Conservation (phyloP, 1,140 invertebrate genomes). For the Heliconius himera region DNA sequence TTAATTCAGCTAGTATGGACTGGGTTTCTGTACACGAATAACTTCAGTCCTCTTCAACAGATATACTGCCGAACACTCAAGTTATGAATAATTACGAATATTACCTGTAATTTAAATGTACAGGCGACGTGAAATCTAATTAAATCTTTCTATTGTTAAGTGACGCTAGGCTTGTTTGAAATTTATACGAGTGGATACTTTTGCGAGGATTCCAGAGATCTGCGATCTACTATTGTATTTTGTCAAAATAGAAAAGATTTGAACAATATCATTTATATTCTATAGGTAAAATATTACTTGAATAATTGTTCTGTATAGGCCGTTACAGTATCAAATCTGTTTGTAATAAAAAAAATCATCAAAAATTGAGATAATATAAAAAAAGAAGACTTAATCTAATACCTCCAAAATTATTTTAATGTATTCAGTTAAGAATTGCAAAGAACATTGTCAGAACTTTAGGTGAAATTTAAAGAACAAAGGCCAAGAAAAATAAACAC, state of each 20-base stretch:
- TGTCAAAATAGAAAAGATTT: background rate
- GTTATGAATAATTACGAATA: constrained; percentile 42
- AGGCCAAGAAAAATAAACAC: no score
- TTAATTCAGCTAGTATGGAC: constrained; percentile 73
- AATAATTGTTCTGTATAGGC: no score
- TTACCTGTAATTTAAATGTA: constrained; percentile 27
- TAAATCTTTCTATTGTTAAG: constrained; percentile 11
- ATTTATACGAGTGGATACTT: background rate
- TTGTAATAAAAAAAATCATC: no score
- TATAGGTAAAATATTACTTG: no score
- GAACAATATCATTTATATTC: no score
- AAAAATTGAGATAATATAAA: no score
- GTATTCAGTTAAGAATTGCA: background rate
- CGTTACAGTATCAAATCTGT: no score
- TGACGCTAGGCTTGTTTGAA: background rate
- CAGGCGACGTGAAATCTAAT: constrained; percentile 5
- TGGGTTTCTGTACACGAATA: constrained; percentile 53
- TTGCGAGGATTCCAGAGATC: background rate
- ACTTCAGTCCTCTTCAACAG: constrained; percentile 44
- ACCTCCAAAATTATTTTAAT: no score
- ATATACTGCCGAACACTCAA: constrained; percentile 38
- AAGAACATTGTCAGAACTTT: background rate
- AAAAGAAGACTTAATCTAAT: no score
- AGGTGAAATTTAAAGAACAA: no score
- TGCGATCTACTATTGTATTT: no score